Conservation (phyloP, 2,888 invertebrate species). For the Pyrocoelia pectoralis region DNA sequence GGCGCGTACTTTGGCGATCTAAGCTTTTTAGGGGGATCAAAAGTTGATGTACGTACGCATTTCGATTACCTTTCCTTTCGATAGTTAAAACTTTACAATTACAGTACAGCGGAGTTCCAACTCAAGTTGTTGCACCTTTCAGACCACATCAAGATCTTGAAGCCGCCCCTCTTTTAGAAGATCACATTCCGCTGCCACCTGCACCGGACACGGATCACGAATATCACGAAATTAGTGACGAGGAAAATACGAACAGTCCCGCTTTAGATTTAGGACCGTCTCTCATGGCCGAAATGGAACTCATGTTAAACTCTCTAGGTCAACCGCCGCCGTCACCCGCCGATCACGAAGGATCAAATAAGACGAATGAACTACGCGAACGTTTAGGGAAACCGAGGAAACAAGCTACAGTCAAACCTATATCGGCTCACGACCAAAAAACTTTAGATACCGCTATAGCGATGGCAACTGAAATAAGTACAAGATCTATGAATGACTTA, state of each 20-base stretch:
- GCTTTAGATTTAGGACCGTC: conserved; percentile 86
- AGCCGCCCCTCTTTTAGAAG: conserved; percentile 69
- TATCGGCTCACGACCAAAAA: conserved; percentile 92
- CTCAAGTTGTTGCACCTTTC: conserved; percentile 89
- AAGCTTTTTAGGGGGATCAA: conserved; percentile 71
- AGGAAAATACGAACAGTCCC: conserved; percentile 67
- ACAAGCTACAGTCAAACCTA: conserved; percentile 79
- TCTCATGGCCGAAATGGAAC: conserved; percentile 88
- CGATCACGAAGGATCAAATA: conserved; percentile 67
- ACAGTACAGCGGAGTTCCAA: conserved; percentile 80
- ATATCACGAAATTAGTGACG: conserved; percentile 85
- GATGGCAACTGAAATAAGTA: conserved; percentile 90
- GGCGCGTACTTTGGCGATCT: conserved; percentile 98
- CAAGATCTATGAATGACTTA: conserved; percentile 72
- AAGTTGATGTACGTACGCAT: conserved; percentile 56
- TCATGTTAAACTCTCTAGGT: conserved; percentile 78
- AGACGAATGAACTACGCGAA: conserved; percentile 74
- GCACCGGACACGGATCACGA: conserved; percentile 69
- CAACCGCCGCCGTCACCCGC: conserved; percentile 47
- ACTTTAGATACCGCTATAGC: conserved; percentile 93
- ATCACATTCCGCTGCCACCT: conserved; percentile 56
- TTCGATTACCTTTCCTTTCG: too few species aligned
- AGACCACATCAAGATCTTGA: conserved; percentile 86
- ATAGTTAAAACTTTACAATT: conserved; percentile 37
- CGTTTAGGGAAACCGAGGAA: conserved; percentile 58